These are phyloP conservation scores for Pollenia labialis DNA, from an alignment of 2,888 invertebrate species.

Conservation along the genomic window DNA sequence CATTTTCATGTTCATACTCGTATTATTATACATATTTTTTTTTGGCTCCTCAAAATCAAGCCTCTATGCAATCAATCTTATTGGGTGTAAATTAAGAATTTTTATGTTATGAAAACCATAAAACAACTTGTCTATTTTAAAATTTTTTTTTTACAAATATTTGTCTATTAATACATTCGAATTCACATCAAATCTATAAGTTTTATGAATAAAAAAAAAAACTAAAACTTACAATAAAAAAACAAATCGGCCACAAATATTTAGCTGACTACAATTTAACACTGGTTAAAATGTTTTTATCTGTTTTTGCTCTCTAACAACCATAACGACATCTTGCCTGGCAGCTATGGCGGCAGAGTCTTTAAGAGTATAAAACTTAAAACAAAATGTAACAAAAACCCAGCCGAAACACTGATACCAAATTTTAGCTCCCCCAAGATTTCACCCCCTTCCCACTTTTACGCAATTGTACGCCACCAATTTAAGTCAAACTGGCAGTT, in stretches of 20 bases:
- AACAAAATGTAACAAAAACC: background rate
- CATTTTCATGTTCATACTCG: background rate
- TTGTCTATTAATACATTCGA: slow-evolving; percentile 29
- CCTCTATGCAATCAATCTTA: slow-evolving; percentile 24
- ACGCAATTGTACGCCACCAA: background rate
- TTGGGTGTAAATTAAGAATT: slow-evolving; percentile 67
- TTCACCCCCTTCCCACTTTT: background rate
- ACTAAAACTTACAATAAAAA: slow-evolving; percentile 7
- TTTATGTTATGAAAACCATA: slow-evolving; percentile 60
- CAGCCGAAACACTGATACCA: background rate
- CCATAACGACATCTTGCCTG: slow-evolving; percentile 31
- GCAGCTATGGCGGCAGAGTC: slow-evolving; percentile 34
- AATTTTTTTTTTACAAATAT: slow-evolving; percentile 8
- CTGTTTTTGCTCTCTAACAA: slow-evolving; percentile 26
- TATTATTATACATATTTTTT: background rate
- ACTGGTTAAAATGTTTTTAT: slow-evolving; percentile 25
- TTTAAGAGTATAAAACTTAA: slow-evolving; percentile 14
- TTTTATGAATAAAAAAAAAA: slow-evolving; percentile 13
- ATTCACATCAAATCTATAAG: slow-evolving; percentile 40
- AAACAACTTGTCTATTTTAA: slow-evolving; percentile 52
- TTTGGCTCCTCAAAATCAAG: background rate
- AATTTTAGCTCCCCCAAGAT: background rate
- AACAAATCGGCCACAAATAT: slow-evolving; percentile 26
- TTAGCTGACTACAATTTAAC: slow-evolving; percentile 37
- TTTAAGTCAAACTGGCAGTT: background rate